Percentiles rank a stretch among this genome's conserved stretches.
phyloP scores from a whole-genome alignment of 30 jellyfish, hydroid and myxozoan species.

The Nemopilema nomurai region DNA sequence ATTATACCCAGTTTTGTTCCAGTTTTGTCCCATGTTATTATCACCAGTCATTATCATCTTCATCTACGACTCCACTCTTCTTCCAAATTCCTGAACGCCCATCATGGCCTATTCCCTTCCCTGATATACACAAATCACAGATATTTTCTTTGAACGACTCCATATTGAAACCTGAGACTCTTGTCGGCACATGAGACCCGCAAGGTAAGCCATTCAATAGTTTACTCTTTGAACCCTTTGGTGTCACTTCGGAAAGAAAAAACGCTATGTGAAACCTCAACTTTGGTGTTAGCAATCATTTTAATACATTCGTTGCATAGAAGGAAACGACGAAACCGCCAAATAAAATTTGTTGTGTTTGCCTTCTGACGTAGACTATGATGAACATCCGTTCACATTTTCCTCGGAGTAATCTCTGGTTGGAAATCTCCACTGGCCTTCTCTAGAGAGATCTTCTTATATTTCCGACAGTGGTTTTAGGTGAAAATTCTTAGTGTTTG shows the following conservation, averaged over 20 bases:
- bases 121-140: neutral
- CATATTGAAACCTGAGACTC: neutral
- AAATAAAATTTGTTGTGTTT: too few relatives aligned
- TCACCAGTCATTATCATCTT: too few relatives aligned
- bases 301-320: too few relatives aligned
- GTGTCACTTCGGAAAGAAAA: neutral
- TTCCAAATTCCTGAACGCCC: too few relatives aligned
- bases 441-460: neutral
- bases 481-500: too few relatives aligned
- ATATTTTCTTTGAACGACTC: neutral
- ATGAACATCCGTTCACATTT: neutral
- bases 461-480: neutral
- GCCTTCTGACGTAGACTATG: neutral
- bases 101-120: too few relatives aligned
- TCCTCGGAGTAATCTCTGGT: neutral
- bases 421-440: neutral
- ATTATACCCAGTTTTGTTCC: too few relatives aligned
- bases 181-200: neutral
- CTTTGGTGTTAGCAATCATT: neutral
- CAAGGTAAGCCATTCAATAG: neutral
- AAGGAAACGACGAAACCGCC: too few relatives aligned
- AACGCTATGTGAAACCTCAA: neutral
- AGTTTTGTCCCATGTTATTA: too few relatives aligned
- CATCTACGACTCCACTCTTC: too few relatives aligned
- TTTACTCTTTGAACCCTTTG: neutral